Conservation (phyloP, 2,797 vertebrate genomes). For the Avahi laniger region DNA sequence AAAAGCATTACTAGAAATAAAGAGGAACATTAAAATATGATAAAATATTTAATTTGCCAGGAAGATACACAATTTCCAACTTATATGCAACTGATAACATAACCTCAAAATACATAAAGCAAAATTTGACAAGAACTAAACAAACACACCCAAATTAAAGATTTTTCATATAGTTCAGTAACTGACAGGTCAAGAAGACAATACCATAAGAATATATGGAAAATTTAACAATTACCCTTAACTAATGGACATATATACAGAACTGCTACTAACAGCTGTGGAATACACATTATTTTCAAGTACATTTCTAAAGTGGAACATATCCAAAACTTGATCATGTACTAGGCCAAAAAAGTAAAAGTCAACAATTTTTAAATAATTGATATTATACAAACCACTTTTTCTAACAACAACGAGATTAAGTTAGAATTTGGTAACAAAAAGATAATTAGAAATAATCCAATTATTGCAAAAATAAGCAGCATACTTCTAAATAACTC, state of each 20-base stretch:
- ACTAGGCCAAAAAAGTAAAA: not conserved
- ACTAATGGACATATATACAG: not conserved
- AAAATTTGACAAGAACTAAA: conserved; percentile 8
- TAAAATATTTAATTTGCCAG: not conserved
- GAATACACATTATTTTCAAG: not conserved
- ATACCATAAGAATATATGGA: not conserved
- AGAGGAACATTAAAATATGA: not conserved
- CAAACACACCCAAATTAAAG: not conserved
- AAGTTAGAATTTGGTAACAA: not conserved
- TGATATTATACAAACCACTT: not conserved
- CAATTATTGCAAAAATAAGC: not conserved
- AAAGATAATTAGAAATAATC: not conserved
- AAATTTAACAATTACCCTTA: not conserved
- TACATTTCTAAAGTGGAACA: not conserved
- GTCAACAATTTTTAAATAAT: not conserved
- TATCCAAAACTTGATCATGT: not conserved
- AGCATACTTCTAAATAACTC: not conserved
- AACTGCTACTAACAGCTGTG: not conserved
- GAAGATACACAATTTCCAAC: not conserved
- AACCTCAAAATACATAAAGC: not conserved
- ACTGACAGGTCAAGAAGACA: not conserved
- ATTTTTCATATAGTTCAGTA: not conserved
- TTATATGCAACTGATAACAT: not conserved
- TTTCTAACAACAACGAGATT: not conserved
- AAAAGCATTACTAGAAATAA: not conserved